Evolutionary conservation across 53 echinoderm and acorn worm genomes (phyloP), one percentile per base, ranked within the genome.

Genomic region (Apostichopus leukothele): DNA sequence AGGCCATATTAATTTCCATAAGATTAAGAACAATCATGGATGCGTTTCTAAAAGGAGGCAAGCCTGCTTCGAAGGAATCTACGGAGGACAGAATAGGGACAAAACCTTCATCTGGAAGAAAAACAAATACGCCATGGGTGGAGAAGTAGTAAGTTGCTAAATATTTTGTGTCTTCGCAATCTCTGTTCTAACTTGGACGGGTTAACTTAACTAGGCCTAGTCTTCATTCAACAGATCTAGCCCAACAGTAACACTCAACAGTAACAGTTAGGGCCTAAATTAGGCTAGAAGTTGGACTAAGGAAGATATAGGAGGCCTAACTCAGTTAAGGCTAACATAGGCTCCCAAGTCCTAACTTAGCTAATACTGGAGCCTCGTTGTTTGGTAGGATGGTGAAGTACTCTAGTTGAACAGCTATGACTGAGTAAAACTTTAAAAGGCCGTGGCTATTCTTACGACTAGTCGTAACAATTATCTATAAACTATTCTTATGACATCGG

Each of bases 41-140:
- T 25, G 95, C 95, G 18, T 97, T 97, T 84, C 86, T 97, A 3
- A 97, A 93, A 78, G 95, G 95, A 75, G 94, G 94, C n/a, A 91
- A 92, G 22, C 50, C 90, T 5, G 39, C 39, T 39, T 39, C 39
- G 39, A 39, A 39, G 39, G 39, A 39, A 39, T 90, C 83, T 20
- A 52, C 90, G 39, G 92, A 95, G 89, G 92, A 93, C 13, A 92
- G 86, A 51, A 52, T 79, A 12, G 92, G 61, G 50, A 6, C 90
- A 0, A 92, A 88, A 50, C 79, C 88, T 19, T 74, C 87, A 20
- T 68, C 78, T 16, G 83, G 88, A 26, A 86, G 88, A 74, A 91
- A 85, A n/a, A 78, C 83, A 86, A 91, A 89, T 26, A 78, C 90
- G 6, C 97, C 97, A 53, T 95, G 95, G 97, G 95, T 97, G 63